Base-by-base conservation (phyloP, 2,888 invertebrate species). In the Ophion ventricosus region DNA sequence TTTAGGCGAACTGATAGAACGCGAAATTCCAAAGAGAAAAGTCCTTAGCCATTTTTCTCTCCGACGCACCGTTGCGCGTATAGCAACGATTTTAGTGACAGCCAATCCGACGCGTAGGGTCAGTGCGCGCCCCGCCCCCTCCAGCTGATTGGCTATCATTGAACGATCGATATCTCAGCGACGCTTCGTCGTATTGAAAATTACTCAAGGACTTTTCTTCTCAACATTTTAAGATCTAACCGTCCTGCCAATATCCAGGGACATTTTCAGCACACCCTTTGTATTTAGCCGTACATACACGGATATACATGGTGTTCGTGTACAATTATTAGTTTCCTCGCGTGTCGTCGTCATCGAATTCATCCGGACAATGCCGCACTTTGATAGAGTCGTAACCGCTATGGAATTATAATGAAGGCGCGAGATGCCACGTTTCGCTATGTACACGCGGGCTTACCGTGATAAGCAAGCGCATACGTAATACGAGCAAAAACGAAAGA, bases 261-360 rank as follows among this genome's bases (percentile, higher is more conserved):
- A 1, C 14, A n/a, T 17, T 54, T 54, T 14, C 14, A 0, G 57
- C 20, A 20, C 23, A 57, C 23, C 23, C 23, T 10, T 40, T 17
- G 49, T 14, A 49, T 11, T 2, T 49, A 17, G 4, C 4, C 17
- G 17, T 14, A 49, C 4, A 49, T 49, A 49, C 14, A 49, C 7
- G 14, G 17, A 11, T 43, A 49, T 49, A 49, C 10, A 10, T 40
- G 49, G 49, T 49, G 49, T 49, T 49, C 35, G 3, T 49, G n/a
- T 49, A 61, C 29, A 56, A 49, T 76, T 66, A 72, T 81, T 63
- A 70, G 70, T 70, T 63, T 25, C 25, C 70, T 63, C 63, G 81
- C 70, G 70, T 66, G 76, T 26, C 64, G 57, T 63, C 63, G 64
- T 81, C 70, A 57, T 75, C 64, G 70, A 76, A 35, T 76, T 23